phyloP scores from a whole-genome alignment of 92 coral and sea anemone species.

The Anthopleura xanthogrammica region DNA sequence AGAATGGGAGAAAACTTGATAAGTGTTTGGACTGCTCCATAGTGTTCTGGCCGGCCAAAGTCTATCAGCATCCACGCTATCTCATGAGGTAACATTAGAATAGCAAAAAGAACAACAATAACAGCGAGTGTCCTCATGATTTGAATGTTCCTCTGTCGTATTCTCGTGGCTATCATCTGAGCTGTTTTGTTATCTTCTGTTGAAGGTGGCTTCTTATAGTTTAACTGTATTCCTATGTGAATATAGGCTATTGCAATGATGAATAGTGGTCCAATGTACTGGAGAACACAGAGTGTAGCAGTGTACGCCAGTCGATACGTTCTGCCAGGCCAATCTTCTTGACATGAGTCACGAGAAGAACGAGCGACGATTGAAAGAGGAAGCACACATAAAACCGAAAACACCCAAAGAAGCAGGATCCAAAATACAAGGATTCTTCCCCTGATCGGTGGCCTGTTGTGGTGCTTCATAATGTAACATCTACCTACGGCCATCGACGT shows the following conservation, averaged over 20 bases:
- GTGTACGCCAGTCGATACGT: slow-evolving; percentile 60
- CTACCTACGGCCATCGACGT: slow-evolving; percentile 59
- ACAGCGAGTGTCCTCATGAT: slow-evolving; percentile 41
- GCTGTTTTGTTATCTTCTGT: slow-evolving; percentile 8
- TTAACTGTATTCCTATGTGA: slow-evolving; percentile 46
- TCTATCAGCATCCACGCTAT: slow-evolving; percentile 72
- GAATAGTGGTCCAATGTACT: slow-evolving; percentile 72
- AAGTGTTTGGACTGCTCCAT: slow-evolving; percentile 34
- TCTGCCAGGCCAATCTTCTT: slow-evolving; percentile 67
- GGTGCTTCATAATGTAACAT: slow-evolving; percentile 50
- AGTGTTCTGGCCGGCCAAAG: slow-evolving; percentile 42
- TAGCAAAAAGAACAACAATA: slow-evolving; percentile 62
- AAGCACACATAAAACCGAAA: slow-evolving; percentile 49
- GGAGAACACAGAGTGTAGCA: slow-evolving; percentile 66
- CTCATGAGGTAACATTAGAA: slow-evolving; percentile 60
- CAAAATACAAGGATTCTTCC: slow-evolving; percentile 47
- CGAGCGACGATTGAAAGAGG: slow-evolving; percentile 67
- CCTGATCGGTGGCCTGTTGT: slow-evolving; percentile 56
- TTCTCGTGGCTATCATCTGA: slow-evolving; percentile 8
- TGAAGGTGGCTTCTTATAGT: slow-evolving; percentile 29
- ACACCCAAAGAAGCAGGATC: slow-evolving; percentile 57
- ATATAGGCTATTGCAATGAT: slow-evolving; percentile 71
- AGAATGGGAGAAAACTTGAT: slow-evolving; percentile 53
- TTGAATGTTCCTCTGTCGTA: slow-evolving; percentile 40
- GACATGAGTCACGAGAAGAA: slow-evolving; percentile 45